Evolutionary conservation across 2,797 vertebrate genomes (phyloP).

Genomic region (Pristis pectinata): DNA sequence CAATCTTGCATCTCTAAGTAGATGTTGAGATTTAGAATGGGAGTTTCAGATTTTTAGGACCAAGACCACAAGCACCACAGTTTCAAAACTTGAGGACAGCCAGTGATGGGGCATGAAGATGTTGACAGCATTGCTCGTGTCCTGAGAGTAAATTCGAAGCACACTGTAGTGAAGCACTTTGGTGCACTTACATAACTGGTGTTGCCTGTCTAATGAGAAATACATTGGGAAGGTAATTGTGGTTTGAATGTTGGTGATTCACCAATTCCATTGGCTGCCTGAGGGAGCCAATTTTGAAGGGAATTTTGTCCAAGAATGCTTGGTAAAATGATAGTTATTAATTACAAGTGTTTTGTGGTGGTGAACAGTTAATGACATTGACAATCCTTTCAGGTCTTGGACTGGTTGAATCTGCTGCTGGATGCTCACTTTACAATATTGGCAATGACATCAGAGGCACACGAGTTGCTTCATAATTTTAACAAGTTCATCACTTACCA

Average conservation of each 20-base stretch:
- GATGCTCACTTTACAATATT: constrained; percentile 90
- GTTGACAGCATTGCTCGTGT: neutral
- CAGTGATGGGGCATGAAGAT: neutral
- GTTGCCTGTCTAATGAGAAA: neutral
- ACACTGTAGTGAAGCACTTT: neutral
- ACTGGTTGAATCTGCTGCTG: constrained; percentile 86
- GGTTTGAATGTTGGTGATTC: neutral
- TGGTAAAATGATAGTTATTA: neutral
- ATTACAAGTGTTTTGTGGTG: neutral
- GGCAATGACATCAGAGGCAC: constrained; percentile 82
- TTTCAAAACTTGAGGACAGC: neutral
- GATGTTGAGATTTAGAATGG: neutral
- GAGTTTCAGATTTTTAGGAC: neutral
- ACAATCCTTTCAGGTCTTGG: constrained; percentile 69
- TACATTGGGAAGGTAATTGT: neutral
- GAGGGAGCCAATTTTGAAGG: neutral
- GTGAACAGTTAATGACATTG: neutral
- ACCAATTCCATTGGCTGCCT: too few species aligned
- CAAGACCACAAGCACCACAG: neutral
- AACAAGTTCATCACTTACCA: constrained; percentile 80
- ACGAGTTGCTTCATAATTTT: constrained; percentile 67
- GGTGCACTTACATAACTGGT: neutral
- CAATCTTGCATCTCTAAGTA: too few species aligned
- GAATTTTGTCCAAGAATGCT: neutral
- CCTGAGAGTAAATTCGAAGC: neutral